A percentile compares a stretch with the other conserved stretches of the same genome.
These are phyloP conservation scores for Carabus problematicus DNA, from an alignment of 2,888 invertebrate species.

Conservation along the genomic window DNA sequence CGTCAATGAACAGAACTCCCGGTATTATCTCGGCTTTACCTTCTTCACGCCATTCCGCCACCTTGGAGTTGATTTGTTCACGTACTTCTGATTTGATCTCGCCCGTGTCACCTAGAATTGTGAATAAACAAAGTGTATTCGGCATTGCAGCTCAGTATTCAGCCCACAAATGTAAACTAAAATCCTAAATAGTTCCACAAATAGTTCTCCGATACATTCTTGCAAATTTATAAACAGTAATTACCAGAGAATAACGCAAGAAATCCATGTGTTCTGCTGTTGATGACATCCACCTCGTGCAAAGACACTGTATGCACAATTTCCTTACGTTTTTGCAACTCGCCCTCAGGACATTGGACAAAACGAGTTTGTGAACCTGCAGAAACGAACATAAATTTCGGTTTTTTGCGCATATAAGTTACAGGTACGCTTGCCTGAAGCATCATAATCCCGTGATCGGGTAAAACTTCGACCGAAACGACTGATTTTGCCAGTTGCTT, in stretches of 20 bases:
- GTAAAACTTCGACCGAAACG: constrained; percentile 92
- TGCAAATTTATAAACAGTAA: too few species aligned
- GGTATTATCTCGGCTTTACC: constrained; percentile 99
- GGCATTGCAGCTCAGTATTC: too few species aligned
- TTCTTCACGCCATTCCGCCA: constrained; percentile 98
- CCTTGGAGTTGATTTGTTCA: constrained; percentile 92
- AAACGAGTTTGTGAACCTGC: constrained; percentile 72
- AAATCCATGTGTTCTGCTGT: constrained; percentile 97
- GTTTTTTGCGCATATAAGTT: not conserved
- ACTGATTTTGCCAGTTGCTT: constrained; percentile 82
- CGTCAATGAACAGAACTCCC: constrained; percentile 96
- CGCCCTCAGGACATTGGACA: constrained; percentile 98
- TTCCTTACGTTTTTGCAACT: constrained; percentile 96
- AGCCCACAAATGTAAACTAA: too few species aligned
- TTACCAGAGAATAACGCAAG: constrained; percentile 92
- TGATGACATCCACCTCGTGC: constrained; percentile 99
- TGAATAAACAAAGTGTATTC: not conserved
- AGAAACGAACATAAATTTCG: not conserved
- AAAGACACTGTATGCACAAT: constrained; percentile 97
- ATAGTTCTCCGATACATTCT: too few species aligned
- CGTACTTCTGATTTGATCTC: constrained; percentile 98
- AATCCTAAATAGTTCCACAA: too few species aligned
- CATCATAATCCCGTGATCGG: constrained; percentile 96
- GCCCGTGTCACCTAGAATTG: constrained; percentile 78
- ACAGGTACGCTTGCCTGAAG: constrained; percentile 71